Evolutionary conservation across 2,888 invertebrate genomes (phyloP).

Genomic region (Elysia crispata): DNA sequence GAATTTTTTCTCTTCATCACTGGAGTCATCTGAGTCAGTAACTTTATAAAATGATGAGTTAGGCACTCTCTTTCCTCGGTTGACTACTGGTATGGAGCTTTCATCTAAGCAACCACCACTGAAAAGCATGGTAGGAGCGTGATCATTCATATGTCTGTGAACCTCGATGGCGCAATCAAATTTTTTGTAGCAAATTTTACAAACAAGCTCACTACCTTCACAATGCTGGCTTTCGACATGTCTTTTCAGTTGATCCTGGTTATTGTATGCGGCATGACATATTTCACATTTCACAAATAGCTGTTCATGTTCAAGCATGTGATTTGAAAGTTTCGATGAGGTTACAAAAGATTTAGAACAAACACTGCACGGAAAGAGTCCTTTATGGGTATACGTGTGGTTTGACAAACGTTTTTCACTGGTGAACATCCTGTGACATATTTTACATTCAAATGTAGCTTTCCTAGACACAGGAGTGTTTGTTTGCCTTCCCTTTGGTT

Average conservation of each 20-base stretch:
- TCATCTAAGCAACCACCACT: slow-evolving; percentile 43
- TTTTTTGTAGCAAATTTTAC: slow-evolving; percentile 40
- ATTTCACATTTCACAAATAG: slow-evolving; percentile 33
- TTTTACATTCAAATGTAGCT: slow-evolving; percentile 10
- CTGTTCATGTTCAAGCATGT: slow-evolving; percentile 29
- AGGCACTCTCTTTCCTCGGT: neutral
- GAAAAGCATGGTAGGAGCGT: slow-evolving; percentile 46
- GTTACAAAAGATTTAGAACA: slow-evolving; percentile 25
- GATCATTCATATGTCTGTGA: slow-evolving; percentile 31
- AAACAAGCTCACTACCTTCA: neutral
- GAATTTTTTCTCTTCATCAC: slow-evolving; percentile 12
- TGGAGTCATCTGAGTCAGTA: slow-evolving; percentile 14
- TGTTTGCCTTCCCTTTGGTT: neutral
- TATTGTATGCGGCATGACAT: slow-evolving; percentile 25
- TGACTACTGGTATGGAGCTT: slow-evolving; percentile 12
- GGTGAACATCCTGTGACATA: slow-evolving; percentile 19
- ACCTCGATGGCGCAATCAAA: slow-evolving; percentile 29
- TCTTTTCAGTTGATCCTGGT: slow-evolving; percentile 15
- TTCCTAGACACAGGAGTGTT: too few species aligned
- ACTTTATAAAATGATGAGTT: neutral
- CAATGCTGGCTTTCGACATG: slow-evolving; percentile 4
- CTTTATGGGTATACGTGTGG: slow-evolving; percentile 5
- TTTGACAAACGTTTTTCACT: slow-evolving; percentile 35
- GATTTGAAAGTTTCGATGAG: slow-evolving; percentile 32
- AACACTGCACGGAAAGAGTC: slow-evolving; percentile 33